Evolutionary conservation across 1,140 invertebrate species (phyloP).

Genomic region (Drosophila pandora): DNA sequence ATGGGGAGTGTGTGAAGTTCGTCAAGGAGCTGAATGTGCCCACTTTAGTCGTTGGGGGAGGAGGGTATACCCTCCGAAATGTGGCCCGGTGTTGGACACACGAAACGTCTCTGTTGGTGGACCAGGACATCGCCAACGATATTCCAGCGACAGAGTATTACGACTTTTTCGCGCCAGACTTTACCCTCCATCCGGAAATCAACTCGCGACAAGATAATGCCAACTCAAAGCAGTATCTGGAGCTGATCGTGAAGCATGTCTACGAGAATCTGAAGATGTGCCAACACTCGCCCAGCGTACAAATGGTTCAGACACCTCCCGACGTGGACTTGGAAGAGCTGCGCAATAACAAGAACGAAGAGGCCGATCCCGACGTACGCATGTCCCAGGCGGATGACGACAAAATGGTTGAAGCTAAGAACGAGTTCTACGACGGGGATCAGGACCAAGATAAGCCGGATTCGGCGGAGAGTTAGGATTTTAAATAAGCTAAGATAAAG

Average conservation of each 20-base stretch:
- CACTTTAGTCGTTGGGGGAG: constrained; percentile 94
- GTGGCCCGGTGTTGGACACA: constrained; percentile 99
- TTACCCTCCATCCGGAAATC: constrained; percentile 95
- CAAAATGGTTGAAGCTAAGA: constrained; percentile 93
- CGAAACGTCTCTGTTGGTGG: constrained; percentile 97
- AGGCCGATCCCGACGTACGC: constrained; percentile 92
- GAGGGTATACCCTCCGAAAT: constrained; percentile 95
- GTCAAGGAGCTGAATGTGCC: constrained; percentile 97
- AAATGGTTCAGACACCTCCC: constrained; percentile 96
- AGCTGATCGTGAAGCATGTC: constrained; percentile 93
- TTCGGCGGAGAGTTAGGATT: constrained; percentile 60
- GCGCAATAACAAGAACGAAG: constrained; percentile 88
- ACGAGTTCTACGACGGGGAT: constrained; percentile 97
- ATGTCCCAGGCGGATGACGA: constrained; percentile 92
- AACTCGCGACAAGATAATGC: constrained; percentile 92
- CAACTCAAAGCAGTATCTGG: constrained; percentile 96
- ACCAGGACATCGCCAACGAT: constrained; percentile 96
- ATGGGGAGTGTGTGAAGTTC: constrained; percentile 98
- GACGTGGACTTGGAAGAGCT: constrained; percentile 88
- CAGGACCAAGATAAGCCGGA: constrained; percentile 89
- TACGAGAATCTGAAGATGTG: constrained; percentile 95
- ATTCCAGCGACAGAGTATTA: constrained; percentile 97
- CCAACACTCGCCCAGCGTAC: constrained; percentile 94
- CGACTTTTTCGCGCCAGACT: constrained; percentile 98
- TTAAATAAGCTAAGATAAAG: constrained; percentile 12